Evolutionary conservation across 2,888 invertebrate species (phyloP).

Genomic region (Ormyrus labotus): DNA sequence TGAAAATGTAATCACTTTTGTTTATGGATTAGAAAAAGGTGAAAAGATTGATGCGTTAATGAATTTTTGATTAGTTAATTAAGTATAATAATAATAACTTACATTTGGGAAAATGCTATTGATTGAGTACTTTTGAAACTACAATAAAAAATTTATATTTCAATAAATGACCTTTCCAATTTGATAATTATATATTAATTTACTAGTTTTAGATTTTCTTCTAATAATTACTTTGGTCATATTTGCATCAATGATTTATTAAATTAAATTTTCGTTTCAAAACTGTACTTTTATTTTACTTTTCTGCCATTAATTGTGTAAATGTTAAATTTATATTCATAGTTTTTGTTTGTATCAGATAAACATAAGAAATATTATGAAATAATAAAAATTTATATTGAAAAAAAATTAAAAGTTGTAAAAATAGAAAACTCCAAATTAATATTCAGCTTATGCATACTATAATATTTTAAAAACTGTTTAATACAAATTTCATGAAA

Average conservation of each 20-base stretch:
- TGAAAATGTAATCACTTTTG: conserved; percentile 50
- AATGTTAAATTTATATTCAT: too few relatives aligned
- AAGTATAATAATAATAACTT: conserved; percentile 49
- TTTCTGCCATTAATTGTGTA: too few relatives aligned
- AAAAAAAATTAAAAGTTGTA: too few relatives aligned
- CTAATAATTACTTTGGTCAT: background rate
- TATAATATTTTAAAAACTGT: too few relatives aligned
- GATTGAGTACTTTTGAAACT: conserved; percentile 59
- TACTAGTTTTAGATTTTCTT: background rate
- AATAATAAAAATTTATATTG: too few relatives aligned
- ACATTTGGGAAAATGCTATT: conserved; percentile 57
- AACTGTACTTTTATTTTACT: too few relatives aligned
- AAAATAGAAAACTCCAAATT: too few relatives aligned
- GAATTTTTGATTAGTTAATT: conserved; percentile 45
- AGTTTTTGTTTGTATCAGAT: too few relatives aligned
- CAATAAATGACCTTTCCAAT: conserved; percentile 26
- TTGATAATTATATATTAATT: conserved; percentile 4
- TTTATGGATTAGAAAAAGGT: conserved; percentile 31
- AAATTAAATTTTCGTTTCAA: too few relatives aligned
- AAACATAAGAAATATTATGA: too few relatives aligned
- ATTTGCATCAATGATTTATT: background rate
- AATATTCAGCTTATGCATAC: too few relatives aligned
- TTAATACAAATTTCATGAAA: too few relatives aligned
- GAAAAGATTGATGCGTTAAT: conserved; percentile 35
- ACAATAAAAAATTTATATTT: conserved; percentile 55